Evolutionary conservation across 2,888 invertebrate genomes (phyloP).

Genomic region (Colletes collaris): DNA sequence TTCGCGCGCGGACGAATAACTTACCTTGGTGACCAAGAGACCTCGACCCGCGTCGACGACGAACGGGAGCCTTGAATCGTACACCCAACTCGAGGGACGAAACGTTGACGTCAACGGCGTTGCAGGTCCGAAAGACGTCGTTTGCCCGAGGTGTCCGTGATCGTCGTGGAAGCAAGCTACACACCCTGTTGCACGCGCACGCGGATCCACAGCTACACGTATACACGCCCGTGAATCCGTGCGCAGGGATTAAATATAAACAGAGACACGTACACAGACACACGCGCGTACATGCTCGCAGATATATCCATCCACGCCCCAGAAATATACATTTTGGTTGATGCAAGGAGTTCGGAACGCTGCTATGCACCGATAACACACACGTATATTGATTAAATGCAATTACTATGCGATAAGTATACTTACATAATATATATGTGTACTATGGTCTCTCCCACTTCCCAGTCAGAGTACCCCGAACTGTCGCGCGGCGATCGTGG

Average conservation of each 20-base stretch:
- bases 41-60: conserved; percentile 31
- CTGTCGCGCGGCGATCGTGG: conserved; percentile 63
- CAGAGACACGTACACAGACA: conserved; percentile 11
- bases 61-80: conserved; percentile 21
- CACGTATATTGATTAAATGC: conserved; percentile 81
- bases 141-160: not conserved
- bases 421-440: conserved; percentile 82
- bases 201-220: conserved; percentile 22
- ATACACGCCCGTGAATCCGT: conserved; percentile 19
- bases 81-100: conserved; percentile 23
- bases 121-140: conserved; percentile 26
- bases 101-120: conserved; percentile 24
- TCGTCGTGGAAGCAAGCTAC: conserved; percentile 25
- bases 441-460: conserved; percentile 84
- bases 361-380: conserved; percentile 80
- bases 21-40: conserved; percentile 30
- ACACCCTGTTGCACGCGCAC: conserved; percentile 28
- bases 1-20: conserved; percentile 40
- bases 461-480: conserved; percentile 76
- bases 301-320: conserved; percentile 51
- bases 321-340: conserved; percentile 73
- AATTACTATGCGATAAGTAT: conserved; percentile 82
- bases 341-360: conserved; percentile 83
- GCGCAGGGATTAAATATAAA: conserved; percentile 22
- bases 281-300: conserved; percentile 42